Evolutionary conservation across 2,113 vertebrate species (phyloP), one percentile per base, ranked within the genome.

Genomic region (Litocranius walleri): DNA sequence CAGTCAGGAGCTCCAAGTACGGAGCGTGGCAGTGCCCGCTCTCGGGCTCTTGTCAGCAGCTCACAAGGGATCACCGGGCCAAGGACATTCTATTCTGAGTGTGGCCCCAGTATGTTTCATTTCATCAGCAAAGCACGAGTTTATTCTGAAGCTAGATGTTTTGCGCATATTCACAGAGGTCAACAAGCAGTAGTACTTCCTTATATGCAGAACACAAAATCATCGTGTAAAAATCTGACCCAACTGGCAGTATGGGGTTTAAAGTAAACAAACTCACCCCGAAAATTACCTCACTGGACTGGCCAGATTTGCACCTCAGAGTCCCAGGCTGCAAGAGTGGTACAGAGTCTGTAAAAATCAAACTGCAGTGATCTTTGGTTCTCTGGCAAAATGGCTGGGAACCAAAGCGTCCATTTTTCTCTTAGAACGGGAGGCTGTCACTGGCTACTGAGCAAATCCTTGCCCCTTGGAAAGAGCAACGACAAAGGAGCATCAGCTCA

Each of bases 71-170:
- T 82, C 96, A 3, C 91, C 95, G 82, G 92, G 98, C 97, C 97
- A 97, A 43, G 50, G 95, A 97, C 92, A 56, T 92, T 96, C 97
- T 98, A 92, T 97, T 97, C 97, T 96, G 95, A 98, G 95, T 89
- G 97, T 95, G 97, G 94, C 97, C 98, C 98, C 83, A 48, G 97
- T 52, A 92, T 43, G 96, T 64, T 94, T 97, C 98, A 86, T 64
- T 95, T 97, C 50, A 89, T 90, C 97, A 95, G 95, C 97, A 97
- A 93, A 93, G 93, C 90, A 94, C 83, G 50, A 88, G 94, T 96
- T 97, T 86, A 23, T 64, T 92, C 94, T 94, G 78, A 98, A 96
- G 95, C 98, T 92, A 98, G 97, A 91, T 80, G 86, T 97, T 94
- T 43, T 0, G 97, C 97, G 91, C 98, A 98, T 97, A 96, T 29